A percentile compares a stretch with the other conserved stretches of the same genome.
Evolutionary conservation across 2,113 vertebrate species (phyloP).

Genomic region (Cyanistes caeruleus): DNA sequence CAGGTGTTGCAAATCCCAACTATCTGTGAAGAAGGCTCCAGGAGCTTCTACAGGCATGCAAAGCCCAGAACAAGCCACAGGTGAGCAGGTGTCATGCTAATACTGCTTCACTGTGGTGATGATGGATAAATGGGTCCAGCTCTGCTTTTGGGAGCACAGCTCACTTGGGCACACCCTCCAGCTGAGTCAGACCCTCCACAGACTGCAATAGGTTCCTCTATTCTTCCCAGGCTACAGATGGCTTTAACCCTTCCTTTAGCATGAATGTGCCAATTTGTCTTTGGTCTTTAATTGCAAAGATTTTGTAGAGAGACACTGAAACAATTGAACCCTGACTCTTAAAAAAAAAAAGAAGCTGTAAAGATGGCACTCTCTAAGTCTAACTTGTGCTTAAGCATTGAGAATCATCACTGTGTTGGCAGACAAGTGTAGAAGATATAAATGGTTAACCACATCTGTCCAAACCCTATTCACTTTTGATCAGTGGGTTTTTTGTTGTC

Average conservation of each 20-base stretch:
- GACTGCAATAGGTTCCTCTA: background rate
- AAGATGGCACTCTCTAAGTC: background rate
- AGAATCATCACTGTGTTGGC: background rate
- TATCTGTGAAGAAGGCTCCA: background rate
- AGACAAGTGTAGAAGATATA: background rate
- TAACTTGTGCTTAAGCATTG: background rate
- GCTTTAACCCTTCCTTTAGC: background rate
- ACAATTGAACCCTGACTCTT: background rate
- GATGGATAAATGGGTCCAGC: background rate
- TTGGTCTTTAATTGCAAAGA: background rate
- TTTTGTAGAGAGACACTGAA: background rate
- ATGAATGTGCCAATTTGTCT: background rate
- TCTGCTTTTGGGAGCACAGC: background rate
- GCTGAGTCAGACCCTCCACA: background rate
- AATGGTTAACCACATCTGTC: background rate
- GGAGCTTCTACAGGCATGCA: background rate
- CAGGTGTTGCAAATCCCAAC: background rate
- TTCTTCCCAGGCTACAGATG: background rate
- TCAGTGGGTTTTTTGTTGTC: accelerated
- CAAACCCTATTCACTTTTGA: background rate
- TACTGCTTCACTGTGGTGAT: accelerated
- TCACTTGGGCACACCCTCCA: background rate
- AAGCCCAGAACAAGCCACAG: background rate
- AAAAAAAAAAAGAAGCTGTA: background rate
- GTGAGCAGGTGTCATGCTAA: background rate